These are phyloP conservation scores for Hoplias malabaricus DNA, from an alignment of 2,113 vertebrate genomes.

Conservation along the genomic window DNA sequence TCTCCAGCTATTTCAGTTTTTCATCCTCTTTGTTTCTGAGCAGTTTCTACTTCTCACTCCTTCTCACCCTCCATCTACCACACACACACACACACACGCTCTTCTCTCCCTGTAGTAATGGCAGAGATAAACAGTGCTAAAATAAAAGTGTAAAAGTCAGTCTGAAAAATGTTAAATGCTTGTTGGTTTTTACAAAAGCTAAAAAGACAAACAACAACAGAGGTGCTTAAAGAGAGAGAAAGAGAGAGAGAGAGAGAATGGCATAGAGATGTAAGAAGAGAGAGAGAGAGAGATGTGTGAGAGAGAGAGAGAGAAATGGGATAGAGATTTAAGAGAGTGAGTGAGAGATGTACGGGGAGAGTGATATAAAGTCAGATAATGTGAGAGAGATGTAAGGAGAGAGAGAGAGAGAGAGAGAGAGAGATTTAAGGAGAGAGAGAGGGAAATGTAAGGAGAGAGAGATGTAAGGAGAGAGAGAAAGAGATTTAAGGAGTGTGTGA, in stretches of 20 bases:
- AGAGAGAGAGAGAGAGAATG: neutral
- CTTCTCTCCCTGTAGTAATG: slow-evolving; percentile 16
- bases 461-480: neutral
- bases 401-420: neutral
- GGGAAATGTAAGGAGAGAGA: neutral
- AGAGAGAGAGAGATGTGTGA: neutral
- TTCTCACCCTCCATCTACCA: neutral
- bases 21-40: neutral
- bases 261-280: neutral
- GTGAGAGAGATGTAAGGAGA: neutral
- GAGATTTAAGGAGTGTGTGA: no score
- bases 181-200: slow-evolving; percentile 21
- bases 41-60: neutral
- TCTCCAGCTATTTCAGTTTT: neutral
- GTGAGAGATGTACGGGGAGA: neutral
- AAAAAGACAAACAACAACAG: slow-evolving; percentile 3
- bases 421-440: neutral
- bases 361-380: no score
- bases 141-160: slow-evolving; percentile 58
- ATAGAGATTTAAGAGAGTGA: neutral
- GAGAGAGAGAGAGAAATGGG: neutral
- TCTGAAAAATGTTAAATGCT: slow-evolving; percentile 58
- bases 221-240: neutral
- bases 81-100: slow-evolving; percentile 20
- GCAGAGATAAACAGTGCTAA: slow-evolving; percentile 57